Percentiles rank a stretch among this genome's conserved stretches.
phyloP scores from a whole-genome alignment of 2,113 vertebrate genomes.

The Saguinus midas region DNA sequence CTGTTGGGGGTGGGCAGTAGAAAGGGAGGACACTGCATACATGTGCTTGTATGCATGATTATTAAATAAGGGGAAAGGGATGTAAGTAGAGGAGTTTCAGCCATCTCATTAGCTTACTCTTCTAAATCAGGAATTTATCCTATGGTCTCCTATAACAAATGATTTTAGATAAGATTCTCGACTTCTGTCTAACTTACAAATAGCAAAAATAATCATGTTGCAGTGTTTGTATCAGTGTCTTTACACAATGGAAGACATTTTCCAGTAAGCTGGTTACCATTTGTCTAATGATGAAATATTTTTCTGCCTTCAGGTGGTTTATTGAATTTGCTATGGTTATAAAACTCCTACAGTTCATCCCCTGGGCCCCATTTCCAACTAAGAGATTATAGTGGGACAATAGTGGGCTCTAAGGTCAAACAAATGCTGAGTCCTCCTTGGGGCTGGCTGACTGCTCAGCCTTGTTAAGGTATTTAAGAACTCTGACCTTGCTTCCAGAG shows the following conservation, averaged over 20 bases:
- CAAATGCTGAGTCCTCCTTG: no score
- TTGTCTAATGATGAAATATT: not conserved
- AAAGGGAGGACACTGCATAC: no score
- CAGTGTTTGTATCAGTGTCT: not conserved
- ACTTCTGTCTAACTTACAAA: not conserved
- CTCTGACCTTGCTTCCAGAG: not conserved
- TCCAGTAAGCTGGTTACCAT: not conserved
- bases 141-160: not conserved
- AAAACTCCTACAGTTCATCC: not conserved
- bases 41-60: accelerated
- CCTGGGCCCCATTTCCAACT: not conserved
- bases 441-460: not conserved
- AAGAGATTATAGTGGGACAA: not conserved
- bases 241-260: not conserved
- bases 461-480: no score
- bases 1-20: not conserved
- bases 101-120: not conserved
- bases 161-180: not conserved
- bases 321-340: not conserved
- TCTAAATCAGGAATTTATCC: not conserved
- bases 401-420: not conserved
- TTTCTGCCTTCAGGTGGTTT: not conserved
- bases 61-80: not conserved
- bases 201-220: not conserved
- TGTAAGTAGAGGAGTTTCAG: not conserved